Conservation (phyloP, 1,140 invertebrate genomes). For the Zaprionus davidi region DNA sequence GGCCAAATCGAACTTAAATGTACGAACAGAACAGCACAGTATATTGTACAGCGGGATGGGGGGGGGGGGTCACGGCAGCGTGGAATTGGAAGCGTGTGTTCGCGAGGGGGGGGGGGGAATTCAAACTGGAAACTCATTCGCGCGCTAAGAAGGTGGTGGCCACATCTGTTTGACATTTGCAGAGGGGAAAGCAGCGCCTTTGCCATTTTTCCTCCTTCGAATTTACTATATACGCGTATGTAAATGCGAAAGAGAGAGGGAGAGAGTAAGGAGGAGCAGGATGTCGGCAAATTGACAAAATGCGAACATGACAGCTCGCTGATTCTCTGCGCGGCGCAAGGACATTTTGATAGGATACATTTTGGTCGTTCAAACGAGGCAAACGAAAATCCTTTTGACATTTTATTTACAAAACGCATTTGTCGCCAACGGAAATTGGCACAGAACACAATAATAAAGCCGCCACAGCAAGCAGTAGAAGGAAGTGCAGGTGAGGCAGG, state of each 20-base stretch:
- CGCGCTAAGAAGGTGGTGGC: constrained; percentile 26
- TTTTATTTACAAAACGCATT: constrained; percentile 80
- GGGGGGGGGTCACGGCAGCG: not conserved
- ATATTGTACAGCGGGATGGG: constrained; percentile 6
- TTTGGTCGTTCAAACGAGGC: constrained; percentile 41
- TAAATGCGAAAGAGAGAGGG: not conserved
- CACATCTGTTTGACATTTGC: constrained; percentile 62
- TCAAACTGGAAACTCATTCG: constrained; percentile 45
- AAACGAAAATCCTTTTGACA: constrained; percentile 74
- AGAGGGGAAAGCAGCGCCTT: not conserved
- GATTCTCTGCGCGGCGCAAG: constrained; percentile 26
- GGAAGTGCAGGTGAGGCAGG: not conserved
- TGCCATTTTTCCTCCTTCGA: constrained; percentile 21
- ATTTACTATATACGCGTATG: constrained; percentile 20
- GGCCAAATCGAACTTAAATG: constrained; percentile 43
- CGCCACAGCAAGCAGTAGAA: constrained; percentile 43
- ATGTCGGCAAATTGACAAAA: constrained; percentile 39
- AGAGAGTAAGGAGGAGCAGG: not conserved
- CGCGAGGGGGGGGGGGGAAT: not conserved
- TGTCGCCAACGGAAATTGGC: constrained; percentile 76
- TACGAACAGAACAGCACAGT: not conserved
- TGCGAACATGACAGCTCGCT: constrained; percentile 49
- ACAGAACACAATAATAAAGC: constrained; percentile 76
- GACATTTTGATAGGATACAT: constrained; percentile 45
- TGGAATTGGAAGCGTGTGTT: not conserved